Conservation (phyloP, 2,888 invertebrate species). For the Noctua pronuba region DNA sequence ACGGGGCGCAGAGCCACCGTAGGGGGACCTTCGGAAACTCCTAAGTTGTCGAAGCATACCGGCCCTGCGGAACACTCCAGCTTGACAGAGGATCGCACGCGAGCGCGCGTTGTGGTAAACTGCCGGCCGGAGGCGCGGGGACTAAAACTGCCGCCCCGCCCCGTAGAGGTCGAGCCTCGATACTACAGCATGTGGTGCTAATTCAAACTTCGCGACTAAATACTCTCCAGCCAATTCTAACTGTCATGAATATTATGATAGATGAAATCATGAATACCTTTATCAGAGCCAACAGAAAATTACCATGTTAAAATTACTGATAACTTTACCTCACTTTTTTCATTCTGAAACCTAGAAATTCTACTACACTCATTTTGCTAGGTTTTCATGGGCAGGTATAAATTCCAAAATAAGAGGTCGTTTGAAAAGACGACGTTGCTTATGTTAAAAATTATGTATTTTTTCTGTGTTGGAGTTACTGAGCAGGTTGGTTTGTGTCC, state of each 20-base stretch:
- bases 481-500: not conserved
- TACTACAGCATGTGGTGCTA: slow-evolving; percentile 78
- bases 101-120: slow-evolving; percentile 85
- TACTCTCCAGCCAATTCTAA: slow-evolving; percentile 58
- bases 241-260: slow-evolving; percentile 55
- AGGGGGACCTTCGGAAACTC: slow-evolving; percentile 82
- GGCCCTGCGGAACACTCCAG: slow-evolving; percentile 89
- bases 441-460: not conserved
- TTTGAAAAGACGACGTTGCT: not conserved
- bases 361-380: not conserved
- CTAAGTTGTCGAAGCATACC: slow-evolving; percentile 89
- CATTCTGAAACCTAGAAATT: not conserved
- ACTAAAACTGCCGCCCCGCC: slow-evolving; percentile 73
- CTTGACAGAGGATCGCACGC: slow-evolving; percentile 86
- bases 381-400: not conserved
- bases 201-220: slow-evolving; percentile 80
- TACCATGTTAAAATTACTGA: not conserved
- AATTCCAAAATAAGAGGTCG: not conserved
- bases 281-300: slow-evolving; percentile 14
- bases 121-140: slow-evolving; percentile 79
- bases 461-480: not conserved
- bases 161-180: slow-evolving; percentile 75
- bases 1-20: slow-evolving; percentile 82
- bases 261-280: slow-evolving; percentile 36
- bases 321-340: not conserved